Evolutionary conservation across 2,888 invertebrate genomes (phyloP).

Genomic region (Caenorhabditis sinica): DNA sequence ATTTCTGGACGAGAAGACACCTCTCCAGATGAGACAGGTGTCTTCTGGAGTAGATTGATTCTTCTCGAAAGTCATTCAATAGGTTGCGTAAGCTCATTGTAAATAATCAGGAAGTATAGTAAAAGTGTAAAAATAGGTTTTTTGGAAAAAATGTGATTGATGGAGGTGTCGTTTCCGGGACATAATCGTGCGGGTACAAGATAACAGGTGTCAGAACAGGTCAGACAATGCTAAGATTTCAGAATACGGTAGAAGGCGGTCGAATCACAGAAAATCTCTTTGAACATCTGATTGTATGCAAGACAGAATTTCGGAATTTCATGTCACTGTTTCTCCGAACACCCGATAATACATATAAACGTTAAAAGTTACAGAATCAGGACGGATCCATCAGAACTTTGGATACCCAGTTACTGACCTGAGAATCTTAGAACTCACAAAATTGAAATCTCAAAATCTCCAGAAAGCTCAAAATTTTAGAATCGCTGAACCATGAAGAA

Average conservation of each 20-base stretch:
- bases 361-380: too few relatives aligned
- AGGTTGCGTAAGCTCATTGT: constrained; percentile 41
- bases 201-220: background rate
- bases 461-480: too few relatives aligned
- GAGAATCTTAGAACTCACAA: too few relatives aligned
- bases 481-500: too few relatives aligned
- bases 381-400: too few relatives aligned
- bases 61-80: constrained; percentile 9
- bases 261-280: too few relatives aligned
- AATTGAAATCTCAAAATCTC: too few relatives aligned
- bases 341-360: too few relatives aligned
- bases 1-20: constrained; percentile 22
- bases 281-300: too few relatives aligned
- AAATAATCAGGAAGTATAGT: constrained; percentile 27
- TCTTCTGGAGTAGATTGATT: background rate
- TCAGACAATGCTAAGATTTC: background rate
- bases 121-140: constrained; percentile 8
- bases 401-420: too few relatives aligned
- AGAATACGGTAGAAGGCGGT: background rate
- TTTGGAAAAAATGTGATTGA: constrained; percentile 22
- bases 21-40: constrained; percentile 16
- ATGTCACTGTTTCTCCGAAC: too few relatives aligned
- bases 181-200: background rate
- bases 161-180: constrained; percentile 3
- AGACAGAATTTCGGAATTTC: too few relatives aligned